Conservation (phyloP, 2,797 vertebrate genomes). For the Trichosurus vulpecula region DNA sequence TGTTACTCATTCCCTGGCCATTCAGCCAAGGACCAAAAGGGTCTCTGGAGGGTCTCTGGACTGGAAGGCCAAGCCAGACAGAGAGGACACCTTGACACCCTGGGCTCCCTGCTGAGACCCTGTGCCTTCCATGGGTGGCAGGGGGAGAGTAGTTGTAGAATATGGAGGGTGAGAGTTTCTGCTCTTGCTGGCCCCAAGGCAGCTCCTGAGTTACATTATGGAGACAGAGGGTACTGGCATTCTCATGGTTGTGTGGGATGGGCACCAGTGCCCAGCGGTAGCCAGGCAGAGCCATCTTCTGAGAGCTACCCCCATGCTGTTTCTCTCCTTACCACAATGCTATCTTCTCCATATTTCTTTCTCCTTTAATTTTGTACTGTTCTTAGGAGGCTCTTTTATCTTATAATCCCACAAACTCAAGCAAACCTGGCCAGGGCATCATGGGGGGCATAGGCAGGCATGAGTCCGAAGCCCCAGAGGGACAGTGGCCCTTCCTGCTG, state of each 20-base stretch:
- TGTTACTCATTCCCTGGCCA: too few relatives aligned
- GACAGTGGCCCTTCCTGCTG: conserved; percentile 22
- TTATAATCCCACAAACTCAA: conserved; percentile 66
- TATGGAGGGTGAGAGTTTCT: not conserved
- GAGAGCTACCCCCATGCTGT: not conserved
- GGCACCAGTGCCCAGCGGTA: too few relatives aligned
- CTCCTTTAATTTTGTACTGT: conserved; percentile 68
- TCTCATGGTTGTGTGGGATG: too few relatives aligned
- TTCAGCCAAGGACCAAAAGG: not conserved
- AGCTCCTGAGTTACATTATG: too few relatives aligned
- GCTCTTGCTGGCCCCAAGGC: not conserved
- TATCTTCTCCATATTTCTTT: conserved; percentile 61
- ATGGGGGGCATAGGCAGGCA: conserved; percentile 5
- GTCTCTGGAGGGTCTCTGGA: not conserved
- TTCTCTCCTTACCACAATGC: conserved; percentile 19
- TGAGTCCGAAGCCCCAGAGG: conserved; percentile 7
- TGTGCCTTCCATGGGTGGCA: too few relatives aligned
- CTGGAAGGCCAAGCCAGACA: not conserved
- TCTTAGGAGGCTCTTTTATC: conserved; percentile 67
- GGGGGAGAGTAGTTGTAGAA: not conserved
- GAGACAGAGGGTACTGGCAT: not conserved
- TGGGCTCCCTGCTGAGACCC: not conserved
- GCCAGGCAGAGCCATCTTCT: too few relatives aligned
- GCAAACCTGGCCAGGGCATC: conserved; percentile 52
- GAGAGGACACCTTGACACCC: not conserved